Evolutionary conservation across 2,888 invertebrate genomes (phyloP).

Genomic region (Baccha elongata): DNA sequence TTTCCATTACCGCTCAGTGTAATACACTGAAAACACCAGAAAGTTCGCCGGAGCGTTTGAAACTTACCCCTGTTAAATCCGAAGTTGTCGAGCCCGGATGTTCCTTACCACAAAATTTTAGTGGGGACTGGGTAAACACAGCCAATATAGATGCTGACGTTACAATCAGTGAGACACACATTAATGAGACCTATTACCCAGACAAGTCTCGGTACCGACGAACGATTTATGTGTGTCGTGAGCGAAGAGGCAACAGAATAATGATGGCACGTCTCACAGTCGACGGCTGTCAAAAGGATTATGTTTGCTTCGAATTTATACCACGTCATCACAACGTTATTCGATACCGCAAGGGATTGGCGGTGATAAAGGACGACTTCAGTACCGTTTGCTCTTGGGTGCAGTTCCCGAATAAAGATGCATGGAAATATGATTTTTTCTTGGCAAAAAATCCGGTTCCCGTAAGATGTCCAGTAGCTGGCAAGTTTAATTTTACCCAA

Average conservation of each 20-base stretch:
- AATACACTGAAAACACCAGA: constrained; percentile 96
- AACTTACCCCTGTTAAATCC: constrained; percentile 93
- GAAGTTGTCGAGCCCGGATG: constrained; percentile 96
- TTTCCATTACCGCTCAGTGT: constrained; percentile 96
- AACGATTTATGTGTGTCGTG: constrained; percentile 97
- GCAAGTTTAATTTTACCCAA: constrained; percentile 97
- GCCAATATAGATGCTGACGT: constrained; percentile 98
- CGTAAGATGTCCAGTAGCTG: constrained; percentile 97
- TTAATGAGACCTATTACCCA: constrained; percentile 97
- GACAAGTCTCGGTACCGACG: constrained; percentile 93
- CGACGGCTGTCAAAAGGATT: constrained; percentile 98
- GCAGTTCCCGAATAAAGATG: constrained; percentile 91
- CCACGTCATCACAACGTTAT: constrained; percentile 98
- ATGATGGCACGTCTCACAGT: constrained; percentile 98
- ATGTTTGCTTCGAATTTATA: constrained; percentile 97
- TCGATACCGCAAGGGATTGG: constrained; percentile 93
- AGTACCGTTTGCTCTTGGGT: constrained; percentile 97
- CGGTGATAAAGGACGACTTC: constrained; percentile 94
- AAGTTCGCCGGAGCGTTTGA: constrained; percentile 94
- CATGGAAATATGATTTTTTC: constrained; percentile 94
- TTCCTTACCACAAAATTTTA: constrained; percentile 95
- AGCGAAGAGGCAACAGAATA: constrained; percentile 93
- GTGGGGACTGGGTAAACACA: constrained; percentile 98
- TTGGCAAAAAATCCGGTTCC: constrained; percentile 93
- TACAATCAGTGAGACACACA: constrained; percentile 96